Evolutionary conservation across 1,140 invertebrate species (phyloP), one percentile per base, ranked within the genome.

Genomic region (Pemphigus obesinymphae): DNA sequence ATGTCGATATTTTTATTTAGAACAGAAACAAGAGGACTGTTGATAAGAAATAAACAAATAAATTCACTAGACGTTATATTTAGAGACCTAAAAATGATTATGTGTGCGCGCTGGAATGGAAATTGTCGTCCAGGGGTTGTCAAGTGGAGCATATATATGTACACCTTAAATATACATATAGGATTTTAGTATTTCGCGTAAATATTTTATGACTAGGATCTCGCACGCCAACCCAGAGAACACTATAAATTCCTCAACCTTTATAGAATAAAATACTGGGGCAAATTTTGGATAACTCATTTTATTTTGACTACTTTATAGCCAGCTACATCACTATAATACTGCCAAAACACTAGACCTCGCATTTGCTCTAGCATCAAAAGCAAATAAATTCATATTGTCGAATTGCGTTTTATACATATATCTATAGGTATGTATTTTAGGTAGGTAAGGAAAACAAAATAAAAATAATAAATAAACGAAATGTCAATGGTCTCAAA

Each of bases 171-270:
- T 63, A 63, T 43, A 70, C 37, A 40, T 31, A 70, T 43, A 70
- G 66, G 66, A 70, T 53, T 75, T 75, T 75, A 13, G 43, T 75
- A 50, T 75, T 75, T 75, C 26, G 34, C 48, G 43, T 75, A 45
- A 29, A 75, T 75, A 53, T 75, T 75, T 75, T 75, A 75, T 50
- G 45, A 31, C 29, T 29, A 15, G 45, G 72, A 75, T 75, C 48
- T 34, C n/a, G 37, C 23, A 26, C 37, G 37, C 66, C 34, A 70
- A 70, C 37, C 34, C 37, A 17, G n/a, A 10, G 15, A 31, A 40
- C n/a, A 70, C 66, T 17, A 70, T 70, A 70, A 70, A 70, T 70
- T 70, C 66, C 20, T 70, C 66, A 43, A 70, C 63, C 8, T 37
- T 66, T 66, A 17, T 29, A 34, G 13, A 31, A 13, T 26, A 31